These are phyloP conservation scores for Platerodrilus igneus DNA, from an alignment of 2,888 invertebrate genomes.

Conservation along the genomic window DNA sequence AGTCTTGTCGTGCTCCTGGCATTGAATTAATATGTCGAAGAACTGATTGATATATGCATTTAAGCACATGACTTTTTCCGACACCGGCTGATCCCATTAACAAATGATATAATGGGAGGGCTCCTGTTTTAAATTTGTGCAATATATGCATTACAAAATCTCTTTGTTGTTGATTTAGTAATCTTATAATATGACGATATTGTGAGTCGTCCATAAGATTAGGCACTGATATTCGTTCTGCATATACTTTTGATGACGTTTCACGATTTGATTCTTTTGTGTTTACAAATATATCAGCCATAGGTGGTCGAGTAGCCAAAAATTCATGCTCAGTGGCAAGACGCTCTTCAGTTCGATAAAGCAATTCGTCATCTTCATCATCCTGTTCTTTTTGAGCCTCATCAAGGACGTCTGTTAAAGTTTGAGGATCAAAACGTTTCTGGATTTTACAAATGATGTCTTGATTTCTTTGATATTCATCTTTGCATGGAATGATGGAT, in stretches of 20 bases:
- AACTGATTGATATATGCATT: constrained; percentile 2
- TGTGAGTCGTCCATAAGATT: neutral
- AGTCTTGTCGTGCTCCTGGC: neutral
- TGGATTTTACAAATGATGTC: neutral
- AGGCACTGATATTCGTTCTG: neutral
- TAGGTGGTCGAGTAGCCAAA: neutral
- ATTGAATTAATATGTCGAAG: neutral
- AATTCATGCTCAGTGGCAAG: constrained; percentile 1
- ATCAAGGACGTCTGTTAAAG: neutral
- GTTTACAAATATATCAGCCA: neutral
- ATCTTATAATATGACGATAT: neutral
- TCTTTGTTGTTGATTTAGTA: constrained; percentile 1
- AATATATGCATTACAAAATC: neutral
- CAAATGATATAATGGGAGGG: neutral
- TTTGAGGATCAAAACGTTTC: neutral
- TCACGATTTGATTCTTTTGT: neutral
- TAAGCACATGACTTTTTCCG: constrained; percentile 2
- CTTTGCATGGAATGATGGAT: neutral
- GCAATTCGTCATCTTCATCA: too few species aligned
- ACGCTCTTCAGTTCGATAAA: neutral
- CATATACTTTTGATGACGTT: neutral
- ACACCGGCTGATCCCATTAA: constrained; percentile 3
- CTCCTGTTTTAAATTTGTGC: neutral
- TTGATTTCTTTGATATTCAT: neutral
- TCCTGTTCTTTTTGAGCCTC: too few species aligned